phyloP scores from a whole-genome alignment of 2,888 invertebrate genomes.

The Melieria picta region DNA sequence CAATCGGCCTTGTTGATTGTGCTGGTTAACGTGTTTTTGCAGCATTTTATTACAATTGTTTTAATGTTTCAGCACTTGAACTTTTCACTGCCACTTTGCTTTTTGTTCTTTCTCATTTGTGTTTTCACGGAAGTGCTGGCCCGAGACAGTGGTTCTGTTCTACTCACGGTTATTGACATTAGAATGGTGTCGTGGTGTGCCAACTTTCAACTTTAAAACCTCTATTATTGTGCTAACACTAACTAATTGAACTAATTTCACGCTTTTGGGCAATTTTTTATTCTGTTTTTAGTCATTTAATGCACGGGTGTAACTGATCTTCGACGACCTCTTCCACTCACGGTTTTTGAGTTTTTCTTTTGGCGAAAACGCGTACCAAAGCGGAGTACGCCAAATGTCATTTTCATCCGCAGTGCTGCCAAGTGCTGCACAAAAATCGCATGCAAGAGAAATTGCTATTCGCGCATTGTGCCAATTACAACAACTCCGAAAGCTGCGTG shows the following conservation, averaged over 20 bases:
- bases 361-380: background rate
- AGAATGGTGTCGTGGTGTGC: constrained; percentile 54
- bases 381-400: too few species aligned
- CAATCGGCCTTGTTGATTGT: too few species aligned
- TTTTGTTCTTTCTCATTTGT: constrained; percentile 25
- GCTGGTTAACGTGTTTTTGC: too few species aligned
- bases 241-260: background rate
- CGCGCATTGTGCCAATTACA: too few species aligned
- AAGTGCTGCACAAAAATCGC: too few species aligned
- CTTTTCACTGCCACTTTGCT: constrained; percentile 24
- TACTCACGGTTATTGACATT: constrained; percentile 66
- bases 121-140: constrained; percentile 17
- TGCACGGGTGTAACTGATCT: constrained; percentile 30
- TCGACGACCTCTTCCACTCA: constrained; percentile 15
- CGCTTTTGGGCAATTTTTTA: constrained; percentile 12
- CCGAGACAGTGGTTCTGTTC: background rate
- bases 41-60: constrained; percentile 3
- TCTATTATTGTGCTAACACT: constrained; percentile 12
- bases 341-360: constrained; percentile 18
- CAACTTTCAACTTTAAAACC: constrained; percentile 33
- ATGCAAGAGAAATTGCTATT: too few species aligned
- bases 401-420: too few species aligned
- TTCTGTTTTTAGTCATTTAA: constrained; percentile 20
- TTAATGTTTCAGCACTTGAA: constrained; percentile 17
- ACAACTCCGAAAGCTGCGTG: too few species aligned